A percentile compares a stretch with the other conserved stretches of the same genome.
These are phyloP conservation scores for Ischnura elegans DNA, from an alignment of 2,888 invertebrate species.

Conservation along the genomic window DNA sequence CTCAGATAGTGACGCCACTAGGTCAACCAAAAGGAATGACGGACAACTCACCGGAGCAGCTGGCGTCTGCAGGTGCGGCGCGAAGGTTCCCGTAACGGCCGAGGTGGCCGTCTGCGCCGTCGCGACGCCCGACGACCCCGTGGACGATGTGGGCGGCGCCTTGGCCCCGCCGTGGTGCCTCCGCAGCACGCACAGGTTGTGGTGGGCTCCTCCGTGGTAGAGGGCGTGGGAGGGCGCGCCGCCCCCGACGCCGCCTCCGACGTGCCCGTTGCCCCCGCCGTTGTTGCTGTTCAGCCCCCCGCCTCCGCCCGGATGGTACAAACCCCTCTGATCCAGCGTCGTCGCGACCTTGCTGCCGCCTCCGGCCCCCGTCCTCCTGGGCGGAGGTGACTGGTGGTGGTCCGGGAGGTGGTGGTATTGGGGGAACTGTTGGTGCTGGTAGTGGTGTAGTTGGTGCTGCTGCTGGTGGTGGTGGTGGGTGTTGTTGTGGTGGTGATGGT, in stretches of 20 bases:
- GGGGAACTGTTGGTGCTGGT: background rate
- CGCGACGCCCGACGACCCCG: conserved; percentile 42
- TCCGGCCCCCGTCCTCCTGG: conserved; percentile 54
- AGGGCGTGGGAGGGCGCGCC: conserved; percentile 42
- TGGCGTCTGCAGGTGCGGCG: conserved; percentile 63
- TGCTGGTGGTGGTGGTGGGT: conserved; percentile 30
- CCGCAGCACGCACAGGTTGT: conserved; percentile 50
- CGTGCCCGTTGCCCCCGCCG: conserved; percentile 38
- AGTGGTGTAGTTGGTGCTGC: conserved; percentile 28
- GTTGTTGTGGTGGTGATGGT: conserved; percentile 40
- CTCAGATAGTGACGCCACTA: no score
- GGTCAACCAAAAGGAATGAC: no score
- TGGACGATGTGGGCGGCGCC: conserved; percentile 56
- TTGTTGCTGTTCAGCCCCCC: background rate
- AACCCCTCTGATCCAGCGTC: conserved; percentile 57
- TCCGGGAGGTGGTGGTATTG: conserved; percentile 5
- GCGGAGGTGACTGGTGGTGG: conserved; percentile 34
- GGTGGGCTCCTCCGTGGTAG: conserved; percentile 59
- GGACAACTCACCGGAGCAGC: conserved; percentile 63
- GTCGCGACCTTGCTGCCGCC: conserved; percentile 42
- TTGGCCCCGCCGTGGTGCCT: conserved; percentile 36
- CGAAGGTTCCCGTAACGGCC: conserved; percentile 59
- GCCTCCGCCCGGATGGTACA: conserved; percentile 5
- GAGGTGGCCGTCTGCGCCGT: conserved; percentile 48
- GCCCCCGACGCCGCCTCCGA: conserved; percentile 34